A percentile compares a stretch with the other conserved stretches of the same genome.
phyloP scores from a whole-genome alignment of 2,113 vertebrate genomes.

The Entosphenus tridentatus region DNA sequence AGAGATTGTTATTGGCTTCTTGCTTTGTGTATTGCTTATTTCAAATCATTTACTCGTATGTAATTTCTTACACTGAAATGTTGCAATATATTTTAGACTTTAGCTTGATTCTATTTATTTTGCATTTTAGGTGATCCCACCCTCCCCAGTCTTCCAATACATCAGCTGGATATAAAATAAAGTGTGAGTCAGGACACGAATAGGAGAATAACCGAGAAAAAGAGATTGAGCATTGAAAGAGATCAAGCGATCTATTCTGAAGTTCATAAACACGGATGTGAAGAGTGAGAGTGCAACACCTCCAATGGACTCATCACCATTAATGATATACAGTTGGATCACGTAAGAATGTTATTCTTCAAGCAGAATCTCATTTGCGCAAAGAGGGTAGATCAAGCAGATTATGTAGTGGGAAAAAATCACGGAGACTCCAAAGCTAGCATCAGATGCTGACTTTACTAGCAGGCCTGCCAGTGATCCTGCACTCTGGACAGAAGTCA shows the following conservation, averaged over 20 bases:
- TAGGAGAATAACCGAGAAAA: neutral
- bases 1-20: neutral
- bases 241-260: slow-evolving; percentile 2
- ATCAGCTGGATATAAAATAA: neutral
- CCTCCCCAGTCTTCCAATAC: neutral
- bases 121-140: slow-evolving; percentile 1
- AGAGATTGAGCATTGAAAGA: neutral
- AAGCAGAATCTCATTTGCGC: no score
- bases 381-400: no score
- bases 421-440: no score
- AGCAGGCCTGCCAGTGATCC: no score
- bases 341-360: no score
- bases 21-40: neutral
- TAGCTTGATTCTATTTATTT: neutral
- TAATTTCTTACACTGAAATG: neutral
- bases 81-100: neutral
- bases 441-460: no score
- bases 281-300: neutral
- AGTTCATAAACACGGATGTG: slow-evolving; percentile 2
- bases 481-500: no score
- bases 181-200: neutral
- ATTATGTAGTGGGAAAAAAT: no score
- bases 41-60: neutral
- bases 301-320: neutral
- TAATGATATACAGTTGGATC: neutral